Conservation (phyloP, 2,113 vertebrate genomes). For the Callocephalon fimbriatum region DNA sequence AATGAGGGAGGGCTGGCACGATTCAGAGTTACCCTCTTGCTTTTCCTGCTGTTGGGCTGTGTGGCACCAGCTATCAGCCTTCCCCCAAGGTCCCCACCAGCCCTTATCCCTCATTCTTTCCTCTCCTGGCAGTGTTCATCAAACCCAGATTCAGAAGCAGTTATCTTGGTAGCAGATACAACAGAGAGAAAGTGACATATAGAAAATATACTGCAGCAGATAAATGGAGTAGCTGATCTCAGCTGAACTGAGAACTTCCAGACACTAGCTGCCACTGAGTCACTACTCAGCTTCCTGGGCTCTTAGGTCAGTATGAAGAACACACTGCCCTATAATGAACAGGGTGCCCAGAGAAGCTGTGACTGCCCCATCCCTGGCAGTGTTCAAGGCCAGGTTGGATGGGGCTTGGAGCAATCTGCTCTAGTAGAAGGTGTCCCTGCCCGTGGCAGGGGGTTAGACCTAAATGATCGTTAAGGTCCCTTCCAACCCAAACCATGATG, state of each 20-base stretch:
- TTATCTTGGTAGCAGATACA: neutral
- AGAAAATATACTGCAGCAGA: neutral
- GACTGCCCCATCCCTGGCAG: neutral
- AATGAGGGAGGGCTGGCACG: fast-evolving
- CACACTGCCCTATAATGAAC: fast-evolving
- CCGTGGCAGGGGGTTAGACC: neutral
- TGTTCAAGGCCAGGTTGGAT: neutral
- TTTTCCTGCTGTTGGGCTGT: neutral
- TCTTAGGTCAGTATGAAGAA: neutral
- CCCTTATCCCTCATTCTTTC: neutral
- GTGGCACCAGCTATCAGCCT: neutral
- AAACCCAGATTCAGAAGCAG: neutral
- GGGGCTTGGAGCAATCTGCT: neutral
- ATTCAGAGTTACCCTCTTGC: neutral
- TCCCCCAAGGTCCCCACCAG: neutral
- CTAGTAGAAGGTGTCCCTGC: neutral
- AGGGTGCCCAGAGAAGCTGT: neutral
- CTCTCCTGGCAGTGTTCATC: neutral
- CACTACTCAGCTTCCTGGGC: neutral
- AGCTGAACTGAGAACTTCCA: neutral
- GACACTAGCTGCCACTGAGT: neutral
- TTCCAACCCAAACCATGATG: neutral
- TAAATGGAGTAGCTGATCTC: neutral
- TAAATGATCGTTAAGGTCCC: neutral
- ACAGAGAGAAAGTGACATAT: neutral